phyloP scores from a whole-genome alignment of 2,797 vertebrate genomes.

The Vespertilio murinus region DNA sequence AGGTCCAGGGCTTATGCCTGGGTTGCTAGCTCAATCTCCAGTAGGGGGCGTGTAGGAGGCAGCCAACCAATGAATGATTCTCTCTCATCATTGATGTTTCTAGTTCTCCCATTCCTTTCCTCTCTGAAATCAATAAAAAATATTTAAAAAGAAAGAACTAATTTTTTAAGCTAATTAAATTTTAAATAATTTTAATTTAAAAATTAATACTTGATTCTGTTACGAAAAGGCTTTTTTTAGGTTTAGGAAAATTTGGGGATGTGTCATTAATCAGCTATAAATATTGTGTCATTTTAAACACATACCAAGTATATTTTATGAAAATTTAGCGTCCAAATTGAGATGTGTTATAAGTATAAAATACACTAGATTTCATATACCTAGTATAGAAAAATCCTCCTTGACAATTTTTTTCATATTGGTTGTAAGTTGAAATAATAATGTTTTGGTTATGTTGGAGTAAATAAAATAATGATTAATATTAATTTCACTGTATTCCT shows the following conservation, averaged over 20 bases:
- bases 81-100: no score
- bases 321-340: conserved; percentile 19
- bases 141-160: no score
- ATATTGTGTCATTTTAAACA: conserved; percentile 10
- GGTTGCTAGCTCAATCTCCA: no score
- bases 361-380: not conserved
- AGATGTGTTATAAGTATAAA: not conserved
- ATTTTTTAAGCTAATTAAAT: no score
- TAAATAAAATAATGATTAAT: conserved; percentile 56
- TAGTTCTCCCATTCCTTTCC: no score
- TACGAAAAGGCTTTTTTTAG: not conserved
- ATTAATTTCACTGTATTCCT: not conserved
- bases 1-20: no score
- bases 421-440: not conserved
- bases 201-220: no score
- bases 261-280: not conserved
- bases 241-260: not conserved
- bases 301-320: not conserved
- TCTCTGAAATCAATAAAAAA: no score
- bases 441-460: not conserved
- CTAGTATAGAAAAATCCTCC: not conserved
- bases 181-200: no score
- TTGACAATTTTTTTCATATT: not conserved
- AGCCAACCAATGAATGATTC: no score
- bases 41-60: no score